Evolutionary conservation across 2,113 vertebrate genomes (phyloP).

Genomic region (Neogale vison): DNA sequence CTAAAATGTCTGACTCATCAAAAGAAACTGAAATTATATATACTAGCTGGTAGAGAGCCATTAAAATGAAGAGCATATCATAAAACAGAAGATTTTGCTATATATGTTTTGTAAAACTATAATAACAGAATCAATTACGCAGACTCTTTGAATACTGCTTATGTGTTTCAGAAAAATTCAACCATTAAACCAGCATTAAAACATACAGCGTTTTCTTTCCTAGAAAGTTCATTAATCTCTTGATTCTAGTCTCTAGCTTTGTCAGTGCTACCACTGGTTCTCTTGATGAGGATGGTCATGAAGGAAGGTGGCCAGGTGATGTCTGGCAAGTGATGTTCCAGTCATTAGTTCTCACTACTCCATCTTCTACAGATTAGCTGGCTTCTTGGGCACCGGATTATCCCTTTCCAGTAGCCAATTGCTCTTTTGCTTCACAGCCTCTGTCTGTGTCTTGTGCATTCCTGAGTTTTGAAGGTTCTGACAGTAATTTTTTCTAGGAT

Average conservation of each 20-base stretch:
- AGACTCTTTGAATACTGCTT: background rate
- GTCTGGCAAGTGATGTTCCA: background rate
- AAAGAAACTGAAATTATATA: background rate
- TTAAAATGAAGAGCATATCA: background rate
- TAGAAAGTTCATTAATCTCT: background rate
- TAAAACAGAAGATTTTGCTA: background rate
- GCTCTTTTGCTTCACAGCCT: background rate
- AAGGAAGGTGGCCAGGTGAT: background rate
- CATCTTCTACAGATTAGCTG: background rate
- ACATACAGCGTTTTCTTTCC: background rate
- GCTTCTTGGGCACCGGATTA: background rate
- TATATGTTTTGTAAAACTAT: background rate
- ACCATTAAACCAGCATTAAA: background rate
- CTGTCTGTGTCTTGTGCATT: background rate
- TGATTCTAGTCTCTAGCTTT: background rate
- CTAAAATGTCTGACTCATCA: slow-evolving; percentile 14
- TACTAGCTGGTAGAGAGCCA: background rate
- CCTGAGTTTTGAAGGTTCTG: background rate
- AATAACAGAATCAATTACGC: background rate
- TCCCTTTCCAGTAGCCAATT: background rate
- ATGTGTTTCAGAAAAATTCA: slow-evolving; percentile 8
- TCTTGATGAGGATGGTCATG: background rate
- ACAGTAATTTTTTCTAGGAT: background rate
- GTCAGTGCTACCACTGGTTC: background rate
- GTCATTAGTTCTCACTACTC: background rate